Evolutionary conservation across 1,140 invertebrate genomes (phyloP).

Genomic region (Probaryconus sp.): DNA sequence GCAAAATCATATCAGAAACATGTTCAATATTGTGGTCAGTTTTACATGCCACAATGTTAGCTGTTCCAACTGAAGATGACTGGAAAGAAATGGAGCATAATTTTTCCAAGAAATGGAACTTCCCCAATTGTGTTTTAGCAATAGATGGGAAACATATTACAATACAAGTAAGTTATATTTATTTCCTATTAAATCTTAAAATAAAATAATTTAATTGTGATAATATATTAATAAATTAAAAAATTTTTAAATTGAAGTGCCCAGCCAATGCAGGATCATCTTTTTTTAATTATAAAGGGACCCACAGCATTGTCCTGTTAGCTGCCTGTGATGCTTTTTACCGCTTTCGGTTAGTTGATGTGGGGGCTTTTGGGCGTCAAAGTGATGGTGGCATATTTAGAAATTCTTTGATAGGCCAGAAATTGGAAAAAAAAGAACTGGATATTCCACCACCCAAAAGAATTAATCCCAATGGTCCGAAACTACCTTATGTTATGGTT

Average conservation of each 20-base stretch:
- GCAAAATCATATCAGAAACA: constrained; percentile 19
- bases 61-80: background rate
- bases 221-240: constrained; percentile 6
- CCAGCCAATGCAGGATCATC: constrained; percentile 29
- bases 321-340: constrained; percentile 25
- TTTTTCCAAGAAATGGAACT: constrained; percentile 18
- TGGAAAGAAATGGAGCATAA: constrained; percentile 10
- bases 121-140: constrained; percentile 24
- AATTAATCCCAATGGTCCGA: constrained; percentile 47
- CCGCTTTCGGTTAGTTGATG: constrained; percentile 10
- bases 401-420: constrained; percentile 6
- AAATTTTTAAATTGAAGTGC: constrained; percentile 5
- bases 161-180: constrained; percentile 11
- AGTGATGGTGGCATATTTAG: constrained; percentile 33
- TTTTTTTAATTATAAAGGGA: constrained; percentile 32
- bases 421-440: constrained; percentile 8
- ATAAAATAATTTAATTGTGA: background rate
- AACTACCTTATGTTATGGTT: constrained; percentile 63
- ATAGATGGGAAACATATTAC: constrained; percentile 33
- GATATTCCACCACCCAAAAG: too few species aligned
- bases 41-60: background rate
- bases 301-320: constrained; percentile 22
- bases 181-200: background rate
- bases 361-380: constrained; percentile 16
- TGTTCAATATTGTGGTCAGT: constrained; percentile 1